phyloP scores from a whole-genome alignment of 92 coral and sea anemone species.

The Chrysogorgia sp. region DNA sequence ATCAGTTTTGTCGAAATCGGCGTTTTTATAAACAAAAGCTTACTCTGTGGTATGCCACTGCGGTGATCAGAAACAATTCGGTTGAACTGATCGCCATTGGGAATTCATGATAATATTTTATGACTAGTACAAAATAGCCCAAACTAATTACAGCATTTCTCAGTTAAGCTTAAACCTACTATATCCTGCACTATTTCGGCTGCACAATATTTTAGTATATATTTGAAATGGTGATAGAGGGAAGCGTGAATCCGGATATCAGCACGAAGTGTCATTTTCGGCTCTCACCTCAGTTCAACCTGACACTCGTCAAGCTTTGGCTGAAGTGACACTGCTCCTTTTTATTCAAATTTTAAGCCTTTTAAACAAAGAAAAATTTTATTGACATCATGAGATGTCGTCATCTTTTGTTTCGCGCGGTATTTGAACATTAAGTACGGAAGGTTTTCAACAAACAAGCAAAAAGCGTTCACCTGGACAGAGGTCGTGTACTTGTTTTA shows the following conservation, averaged over 20 bases:
- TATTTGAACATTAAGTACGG: constrained; percentile 41
- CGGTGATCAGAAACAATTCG: too few relatives aligned
- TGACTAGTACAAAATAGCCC: too few relatives aligned
- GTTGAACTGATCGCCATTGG: too few relatives aligned
- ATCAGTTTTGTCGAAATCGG: too few relatives aligned
- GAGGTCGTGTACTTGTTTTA: constrained; percentile 1
- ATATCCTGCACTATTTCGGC: too few relatives aligned
- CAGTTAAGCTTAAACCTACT: too few relatives aligned
- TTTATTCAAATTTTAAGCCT: constrained; percentile 5
- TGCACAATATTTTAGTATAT: neutral
- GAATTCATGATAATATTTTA: too few relatives aligned
- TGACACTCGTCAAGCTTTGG: neutral
- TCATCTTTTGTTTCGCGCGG: constrained; percentile 33
- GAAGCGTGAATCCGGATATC: neutral
- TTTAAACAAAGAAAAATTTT: constrained; percentile 15
- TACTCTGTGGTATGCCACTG: too few relatives aligned
- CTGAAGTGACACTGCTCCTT: neutral
- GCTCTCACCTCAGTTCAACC: neutral
- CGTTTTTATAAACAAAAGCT: too few relatives aligned
- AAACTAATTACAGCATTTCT: too few relatives aligned
- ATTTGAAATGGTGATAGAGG: neutral
- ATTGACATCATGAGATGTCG: constrained; percentile 10
- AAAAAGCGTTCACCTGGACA: neutral
- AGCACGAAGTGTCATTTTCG: neutral
- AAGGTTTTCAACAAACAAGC: too few relatives aligned